phyloP scores from a whole-genome alignment of 2,113 vertebrate genomes.

The Ifrita kowaldi region DNA sequence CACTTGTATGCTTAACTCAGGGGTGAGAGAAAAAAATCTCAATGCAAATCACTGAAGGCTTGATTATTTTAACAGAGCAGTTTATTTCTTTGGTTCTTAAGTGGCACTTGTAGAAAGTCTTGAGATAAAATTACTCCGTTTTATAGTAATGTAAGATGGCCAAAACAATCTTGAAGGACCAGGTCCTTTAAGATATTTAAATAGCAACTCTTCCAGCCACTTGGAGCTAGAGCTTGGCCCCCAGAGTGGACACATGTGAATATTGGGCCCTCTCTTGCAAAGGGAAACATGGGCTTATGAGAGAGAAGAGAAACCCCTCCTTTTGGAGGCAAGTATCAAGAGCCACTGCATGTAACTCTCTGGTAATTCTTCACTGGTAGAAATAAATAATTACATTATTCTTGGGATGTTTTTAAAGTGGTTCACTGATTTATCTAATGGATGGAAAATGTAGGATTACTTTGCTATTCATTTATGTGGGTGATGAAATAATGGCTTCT shows the following conservation, averaged over 20 bases:
- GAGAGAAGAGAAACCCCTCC: not conserved
- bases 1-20: not conserved
- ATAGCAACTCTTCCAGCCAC: not conserved
- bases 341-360: slow-evolving; percentile 14
- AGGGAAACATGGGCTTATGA: not conserved
- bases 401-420: slow-evolving; percentile 9
- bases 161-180: not conserved
- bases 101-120: not conserved
- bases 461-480: not conserved
- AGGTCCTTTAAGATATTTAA: not conserved
- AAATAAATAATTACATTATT: slow-evolving; percentile 47
- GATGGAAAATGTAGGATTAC: not conserved
- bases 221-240: not conserved
- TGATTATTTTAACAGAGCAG: not conserved
- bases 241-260: rapidly evolving
- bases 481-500: not conserved
- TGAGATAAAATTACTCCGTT: not conserved
- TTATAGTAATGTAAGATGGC: not conserved
- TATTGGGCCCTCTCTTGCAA: not conserved
- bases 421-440: not conserved
- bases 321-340: not conserved
- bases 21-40: not conserved
- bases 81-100: not conserved
- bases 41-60: not conserved
- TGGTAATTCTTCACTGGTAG: slow-evolving; percentile 23